A percentile compares a stretch with the other conserved stretches of the same genome.
Evolutionary conservation across 2,113 vertebrate genomes (phyloP).

Genomic region (Sturnira hondurensis): DNA sequence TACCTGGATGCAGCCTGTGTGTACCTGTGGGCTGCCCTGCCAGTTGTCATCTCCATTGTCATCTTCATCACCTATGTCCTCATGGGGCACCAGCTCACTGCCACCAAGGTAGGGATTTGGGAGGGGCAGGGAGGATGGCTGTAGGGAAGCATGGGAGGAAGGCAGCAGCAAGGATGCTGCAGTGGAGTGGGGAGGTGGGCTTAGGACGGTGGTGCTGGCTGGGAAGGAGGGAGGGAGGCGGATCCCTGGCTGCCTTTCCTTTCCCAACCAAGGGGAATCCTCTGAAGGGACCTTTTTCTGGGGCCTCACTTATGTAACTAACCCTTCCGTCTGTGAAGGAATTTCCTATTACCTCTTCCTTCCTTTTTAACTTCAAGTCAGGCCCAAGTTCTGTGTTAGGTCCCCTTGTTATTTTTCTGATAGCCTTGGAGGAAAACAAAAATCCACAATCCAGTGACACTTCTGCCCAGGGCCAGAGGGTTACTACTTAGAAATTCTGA

Average conservation of each 20-base stretch:
- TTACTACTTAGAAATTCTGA: neutral
- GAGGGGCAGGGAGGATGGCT: neutral
- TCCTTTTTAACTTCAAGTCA: neutral
- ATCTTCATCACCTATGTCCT: constrained; percentile 94
- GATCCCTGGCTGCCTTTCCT: neutral
- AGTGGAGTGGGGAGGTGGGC: neutral
- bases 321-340: neutral
- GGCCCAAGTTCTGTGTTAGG: neutral
- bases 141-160: neutral
- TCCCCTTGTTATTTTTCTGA: neutral
- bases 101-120: constrained; percentile 88
- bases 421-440: neutral
- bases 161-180: neutral
- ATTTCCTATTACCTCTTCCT: neutral
- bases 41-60: constrained; percentile 92
- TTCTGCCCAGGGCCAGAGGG: neutral
- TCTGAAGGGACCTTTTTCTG: neutral
- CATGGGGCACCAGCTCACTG: constrained; percentile 92
- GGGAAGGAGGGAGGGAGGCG: neutral
- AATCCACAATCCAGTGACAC: neutral
- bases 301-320: neutral
- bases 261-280: neutral
- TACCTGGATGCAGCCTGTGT: constrained; percentile 96
- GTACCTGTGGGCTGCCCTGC: constrained; percentile 95
- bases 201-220: neutral